Conservation (phyloP, 1,140 invertebrate species). For the Hestina assimilis region DNA sequence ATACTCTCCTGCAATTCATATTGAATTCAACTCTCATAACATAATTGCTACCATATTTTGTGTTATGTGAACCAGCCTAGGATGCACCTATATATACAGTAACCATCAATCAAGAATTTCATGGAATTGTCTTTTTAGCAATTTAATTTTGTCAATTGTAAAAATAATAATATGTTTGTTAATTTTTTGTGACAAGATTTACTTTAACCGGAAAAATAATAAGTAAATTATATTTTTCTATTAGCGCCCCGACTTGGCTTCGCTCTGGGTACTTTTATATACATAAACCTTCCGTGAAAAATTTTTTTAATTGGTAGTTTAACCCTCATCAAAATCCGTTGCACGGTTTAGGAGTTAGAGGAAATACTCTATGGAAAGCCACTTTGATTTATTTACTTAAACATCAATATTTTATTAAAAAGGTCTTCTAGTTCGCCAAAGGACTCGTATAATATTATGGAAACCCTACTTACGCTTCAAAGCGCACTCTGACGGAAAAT, state of each 20-base stretch:
- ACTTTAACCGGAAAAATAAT: too few species aligned
- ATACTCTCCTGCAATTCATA: slow-evolving; percentile 17
- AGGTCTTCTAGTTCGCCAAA: not conserved
- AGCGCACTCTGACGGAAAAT: slow-evolving; percentile 33
- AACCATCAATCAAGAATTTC: not conserved
- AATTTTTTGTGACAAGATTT: too few species aligned
- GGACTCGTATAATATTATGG: not conserved
- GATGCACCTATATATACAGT: slow-evolving; percentile 18
- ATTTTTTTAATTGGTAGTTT: too few species aligned
- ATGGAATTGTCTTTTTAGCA: not conserved
- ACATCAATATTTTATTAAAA: not conserved
- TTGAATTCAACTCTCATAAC: slow-evolving; percentile 26
- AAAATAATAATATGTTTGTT: too few species aligned
- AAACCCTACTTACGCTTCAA: slow-evolving; percentile 16
- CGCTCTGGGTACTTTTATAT: too few species aligned
- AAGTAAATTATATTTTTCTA: too few species aligned
- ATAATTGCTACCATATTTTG: slow-evolving; percentile 30
- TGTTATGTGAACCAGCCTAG: slow-evolving; percentile 29
- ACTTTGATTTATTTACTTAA: too few species aligned
- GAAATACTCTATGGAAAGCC: too few species aligned
- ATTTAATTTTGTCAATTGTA: not conserved
- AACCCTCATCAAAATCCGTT: too few species aligned
- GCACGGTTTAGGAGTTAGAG: too few species aligned
- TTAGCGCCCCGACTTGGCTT: too few species aligned
- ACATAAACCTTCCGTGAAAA: too few species aligned